Conservation (phyloP, 2,888 invertebrate genomes). For the Pemphredon lugubris region DNA sequence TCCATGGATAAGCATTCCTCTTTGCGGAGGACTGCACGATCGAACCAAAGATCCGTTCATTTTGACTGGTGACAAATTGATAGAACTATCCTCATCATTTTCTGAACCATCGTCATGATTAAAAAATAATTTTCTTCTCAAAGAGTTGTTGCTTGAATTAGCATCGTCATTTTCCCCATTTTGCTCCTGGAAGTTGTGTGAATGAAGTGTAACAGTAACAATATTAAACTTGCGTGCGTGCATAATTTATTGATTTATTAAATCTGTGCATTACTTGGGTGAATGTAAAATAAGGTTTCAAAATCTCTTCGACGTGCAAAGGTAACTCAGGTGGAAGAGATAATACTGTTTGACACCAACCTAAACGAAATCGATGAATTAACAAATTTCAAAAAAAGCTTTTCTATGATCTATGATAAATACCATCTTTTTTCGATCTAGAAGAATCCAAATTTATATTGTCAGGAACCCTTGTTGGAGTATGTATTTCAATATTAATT, state of each 20-base stretch:
- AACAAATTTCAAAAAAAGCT: too few species aligned
- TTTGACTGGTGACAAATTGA: conserved; percentile 69
- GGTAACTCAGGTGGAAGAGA: conserved; percentile 86
- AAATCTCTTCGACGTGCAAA: conserved; percentile 84
- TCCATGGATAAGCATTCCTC: conserved; percentile 74
- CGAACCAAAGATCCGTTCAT: conserved; percentile 56
- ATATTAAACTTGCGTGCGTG: too few species aligned
- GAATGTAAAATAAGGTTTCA: conserved; percentile 85
- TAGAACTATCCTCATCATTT: conserved; percentile 63
- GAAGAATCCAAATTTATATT: conserved; percentile 56
- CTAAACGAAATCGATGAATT: too few species aligned
- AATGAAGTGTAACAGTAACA: too few species aligned
- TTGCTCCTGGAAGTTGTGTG: conserved; percentile 69
- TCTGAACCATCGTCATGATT: conserved; percentile 70
- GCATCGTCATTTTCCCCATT: conserved; percentile 74
- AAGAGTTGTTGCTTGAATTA: conserved; percentile 75
- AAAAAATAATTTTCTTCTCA: conserved; percentile 77
- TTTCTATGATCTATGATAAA: conserved; percentile 65
- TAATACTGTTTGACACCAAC: conserved; percentile 86
- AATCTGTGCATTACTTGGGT: conserved; percentile 81
- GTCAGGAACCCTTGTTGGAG: conserved; percentile 59
- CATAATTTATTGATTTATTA: too few species aligned
- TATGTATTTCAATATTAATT: conserved; percentile 50
- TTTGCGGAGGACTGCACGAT: conserved; percentile 73
- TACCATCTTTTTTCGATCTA: conserved; percentile 72